Percentiles rank a stretch among this genome's conserved stretches.
Conservation (phyloP, 2,797 vertebrate species). For the Ctenopoma multispine region DNA sequence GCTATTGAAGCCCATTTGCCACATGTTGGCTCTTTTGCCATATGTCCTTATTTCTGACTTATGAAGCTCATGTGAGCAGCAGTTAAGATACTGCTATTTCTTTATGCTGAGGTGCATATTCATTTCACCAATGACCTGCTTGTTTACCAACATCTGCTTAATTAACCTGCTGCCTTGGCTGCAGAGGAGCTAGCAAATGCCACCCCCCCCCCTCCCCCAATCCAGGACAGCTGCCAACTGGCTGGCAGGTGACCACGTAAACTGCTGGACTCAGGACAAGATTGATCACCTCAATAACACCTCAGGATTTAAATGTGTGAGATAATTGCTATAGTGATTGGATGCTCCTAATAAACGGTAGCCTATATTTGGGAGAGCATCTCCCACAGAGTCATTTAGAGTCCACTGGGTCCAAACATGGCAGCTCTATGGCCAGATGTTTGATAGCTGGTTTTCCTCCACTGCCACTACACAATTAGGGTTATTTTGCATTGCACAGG, state of each 20-base stretch:
- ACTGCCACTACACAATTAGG: slow-evolving; percentile 22
- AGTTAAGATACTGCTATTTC: slow-evolving; percentile 45
- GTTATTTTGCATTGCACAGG: neutral
- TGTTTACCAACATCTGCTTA: slow-evolving; percentile 83
- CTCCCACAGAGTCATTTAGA: slow-evolving; percentile 71
- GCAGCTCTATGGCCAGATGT: slow-evolving; percentile 75
- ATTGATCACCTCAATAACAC: slow-evolving; percentile 75
- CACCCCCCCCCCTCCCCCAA: slow-evolving; percentile 22
- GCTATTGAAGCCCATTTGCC: slow-evolving; percentile 77
- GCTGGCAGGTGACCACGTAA: slow-evolving; percentile 74
- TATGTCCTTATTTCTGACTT: slow-evolving; percentile 69
- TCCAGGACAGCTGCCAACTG: slow-evolving; percentile 73
- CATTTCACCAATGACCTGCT: slow-evolving; percentile 70
- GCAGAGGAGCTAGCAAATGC: slow-evolving; percentile 54
- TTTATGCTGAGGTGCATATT: slow-evolving; percentile 43
- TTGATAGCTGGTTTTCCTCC: slow-evolving; percentile 53
- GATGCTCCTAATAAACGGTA: slow-evolving; percentile 74
- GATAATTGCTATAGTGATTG: slow-evolving; percentile 70
- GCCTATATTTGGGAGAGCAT: slow-evolving; percentile 63
- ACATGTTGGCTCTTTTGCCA: slow-evolving; percentile 80
- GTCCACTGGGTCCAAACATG: slow-evolving; percentile 55
- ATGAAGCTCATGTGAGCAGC: slow-evolving; percentile 48
- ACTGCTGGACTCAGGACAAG: slow-evolving; percentile 72
- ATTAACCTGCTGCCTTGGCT: slow-evolving; percentile 78
- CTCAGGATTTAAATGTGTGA: slow-evolving; percentile 68